Base-by-base conservation (phyloP, 2,888 invertebrate genomes). In the Caenorhabditis sp. region DNA sequence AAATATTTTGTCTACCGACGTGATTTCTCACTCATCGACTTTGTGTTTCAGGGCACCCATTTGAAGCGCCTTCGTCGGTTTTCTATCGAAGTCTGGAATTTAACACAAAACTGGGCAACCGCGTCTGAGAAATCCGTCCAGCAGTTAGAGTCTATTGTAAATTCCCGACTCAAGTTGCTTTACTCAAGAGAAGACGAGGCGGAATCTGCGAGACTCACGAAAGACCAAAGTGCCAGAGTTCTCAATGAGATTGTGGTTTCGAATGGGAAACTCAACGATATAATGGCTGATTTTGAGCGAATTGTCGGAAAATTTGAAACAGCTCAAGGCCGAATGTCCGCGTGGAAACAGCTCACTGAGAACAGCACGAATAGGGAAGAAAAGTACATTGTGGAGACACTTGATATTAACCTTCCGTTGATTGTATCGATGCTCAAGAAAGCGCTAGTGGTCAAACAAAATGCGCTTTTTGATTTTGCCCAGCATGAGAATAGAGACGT, bases 31-130 rank as follows among this genome's bases (percentile, higher is more conserved):
- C 53, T 76, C 67, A 67, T n/a, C 11, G 24, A 53, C 60, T 70
- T 50, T 37, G 58, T 60, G 20, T 84, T 84, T 47, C 78, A 87
- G 84, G 71, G 79, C 15, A 82, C 80, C 11, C 80, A 80, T 11
- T 44, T 85, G 26, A 86, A 86, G 56, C 58, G 84, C 26, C 76
- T 85, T 1, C 79, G 81, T 18, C 82, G 86, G 9, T 85, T 88
- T 50, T 83, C 84, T 1, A 81, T 87, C 20, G 87, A 88, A 81
- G 85, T 87, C 11, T 88, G 86, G 86, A 88, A 88, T 71, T 68
- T 87, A 67, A 85, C 85, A 1, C 83, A 83, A 74, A 83, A 85
- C 51, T 88, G 88, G 88, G 77, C 51, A 9, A 74, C 74, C 4
- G 58, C 80, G 3, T 71, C 84, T n/a, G 56, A 61, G 18, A 78